Evolutionary conservation across 2,888 invertebrate species (phyloP), one percentile per base, ranked within the genome.

Genomic region (Callosobruchus maculatus): DNA sequence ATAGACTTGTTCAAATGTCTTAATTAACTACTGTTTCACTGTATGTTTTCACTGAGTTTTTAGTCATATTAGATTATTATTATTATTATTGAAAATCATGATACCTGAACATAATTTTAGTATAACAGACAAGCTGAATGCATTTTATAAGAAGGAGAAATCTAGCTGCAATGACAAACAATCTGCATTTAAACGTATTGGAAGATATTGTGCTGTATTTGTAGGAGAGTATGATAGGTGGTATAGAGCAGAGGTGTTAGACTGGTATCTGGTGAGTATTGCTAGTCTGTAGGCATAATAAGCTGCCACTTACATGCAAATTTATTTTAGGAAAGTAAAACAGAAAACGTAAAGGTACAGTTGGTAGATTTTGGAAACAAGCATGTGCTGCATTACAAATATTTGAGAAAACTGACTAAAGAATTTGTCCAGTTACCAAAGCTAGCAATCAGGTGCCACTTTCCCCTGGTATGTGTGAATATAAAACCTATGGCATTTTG

Each of bases 321-420:
- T 26, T 26, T 26, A 26, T 80, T 78, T 73, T 74, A 81, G 81
- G 75, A 79, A 68, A 74, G 77, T 7, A 70, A 77, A 31, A 67
- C 76, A 1, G 77, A 80, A 31, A 75, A 79, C 9, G 79, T 83
- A 2, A 21, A 78, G 7, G 76, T 82, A 3, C 79, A 80, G 67
- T 73, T 82, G 0, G 80, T 83, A 3, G 84, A 84, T 76, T 83
- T 78, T 73, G 84, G 84, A 2, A 79, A 81, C 68, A 78, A 69
- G 73, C 49, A 49, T 66, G 72, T 71, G 7, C 74, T 77, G 18
- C 73, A 75, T 22, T 83, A 78, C 72, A 80, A 73, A 72, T 73
- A 78, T 22, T 76, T 83, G 18, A 74, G 79, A 70, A 74, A 72
- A 31, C 72, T 83, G 30, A 78, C 76, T 0, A 73, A 73, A 66